These are phyloP conservation scores for Diuraphis noxia DNA, from an alignment of 1,140 invertebrate species.

Conservation along the genomic window DNA sequence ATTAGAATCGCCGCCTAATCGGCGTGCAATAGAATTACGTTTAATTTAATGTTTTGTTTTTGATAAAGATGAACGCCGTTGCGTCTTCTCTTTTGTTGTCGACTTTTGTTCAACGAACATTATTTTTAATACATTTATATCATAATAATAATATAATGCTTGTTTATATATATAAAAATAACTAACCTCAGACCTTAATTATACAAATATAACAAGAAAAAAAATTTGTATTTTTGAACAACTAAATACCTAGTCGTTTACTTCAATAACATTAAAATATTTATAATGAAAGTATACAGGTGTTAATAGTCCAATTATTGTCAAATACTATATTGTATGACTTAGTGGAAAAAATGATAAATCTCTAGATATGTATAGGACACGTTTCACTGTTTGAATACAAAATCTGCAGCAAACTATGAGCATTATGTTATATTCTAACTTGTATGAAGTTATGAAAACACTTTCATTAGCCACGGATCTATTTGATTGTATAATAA, in stretches of 20 bases:
- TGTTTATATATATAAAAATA: neutral
- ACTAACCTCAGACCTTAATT: rapidly evolving
- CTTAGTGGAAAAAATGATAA: neutral
- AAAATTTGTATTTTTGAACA: neutral
- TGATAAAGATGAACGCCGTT: neutral
- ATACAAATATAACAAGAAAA: neutral
- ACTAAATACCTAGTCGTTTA: neutral
- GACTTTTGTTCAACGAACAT: neutral
- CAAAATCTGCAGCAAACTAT: too few relatives aligned
- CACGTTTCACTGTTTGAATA: too few relatives aligned
- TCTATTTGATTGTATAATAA: neutral
- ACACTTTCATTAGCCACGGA: neutral
- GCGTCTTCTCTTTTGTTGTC: too few relatives aligned
- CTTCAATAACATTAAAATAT: neutral
- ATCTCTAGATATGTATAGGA: too few relatives aligned
- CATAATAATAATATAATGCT: too few relatives aligned
- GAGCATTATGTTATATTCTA: too few relatives aligned
- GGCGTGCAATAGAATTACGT: too few relatives aligned
- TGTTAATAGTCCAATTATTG: too few relatives aligned
- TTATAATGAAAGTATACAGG: neutral
- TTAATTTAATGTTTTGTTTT: neutral
- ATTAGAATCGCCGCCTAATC: too few relatives aligned
- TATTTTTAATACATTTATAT: neutral
- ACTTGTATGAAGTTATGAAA: too few relatives aligned
- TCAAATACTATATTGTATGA: neutral